Evolutionary conservation across 2,113 vertebrate genomes (phyloP).

Genomic region (Hepsetus odoe): DNA sequence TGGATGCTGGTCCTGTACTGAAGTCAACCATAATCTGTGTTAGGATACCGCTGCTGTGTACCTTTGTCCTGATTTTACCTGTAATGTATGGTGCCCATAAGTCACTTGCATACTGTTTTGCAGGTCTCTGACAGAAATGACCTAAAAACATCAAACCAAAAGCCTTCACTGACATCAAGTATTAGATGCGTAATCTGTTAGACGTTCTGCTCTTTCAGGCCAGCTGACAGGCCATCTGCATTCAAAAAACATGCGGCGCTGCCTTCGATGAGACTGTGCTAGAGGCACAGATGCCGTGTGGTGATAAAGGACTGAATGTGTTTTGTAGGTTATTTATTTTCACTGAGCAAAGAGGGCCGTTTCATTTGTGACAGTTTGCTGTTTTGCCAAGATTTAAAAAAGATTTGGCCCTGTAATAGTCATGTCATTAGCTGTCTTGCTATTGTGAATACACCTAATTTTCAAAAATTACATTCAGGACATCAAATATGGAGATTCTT

Average conservation of each 20-base stretch:
- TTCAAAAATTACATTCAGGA: not conserved
- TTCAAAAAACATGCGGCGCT: not conserved
- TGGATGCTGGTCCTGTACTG: not conserved
- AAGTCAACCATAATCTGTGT: not conserved
- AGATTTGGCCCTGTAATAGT: not conserved
- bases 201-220: not conserved
- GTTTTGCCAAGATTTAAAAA: constrained; percentile 14
- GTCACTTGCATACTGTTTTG: not conserved
- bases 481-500: not conserved
- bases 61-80: not conserved
- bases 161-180: constrained; percentile 60
- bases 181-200: constrained; percentile 40
- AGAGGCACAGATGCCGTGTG: not conserved
- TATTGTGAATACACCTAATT: not conserved
- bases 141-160: constrained; percentile 49
- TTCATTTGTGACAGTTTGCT: constrained; percentile 15
- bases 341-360: not conserved
- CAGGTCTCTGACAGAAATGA: constrained; percentile 50
- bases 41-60: not conserved
- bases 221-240: constrained; percentile 28
- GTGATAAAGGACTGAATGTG: constrained; percentile 16
- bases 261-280: not conserved
- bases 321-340: constrained; percentile 23
- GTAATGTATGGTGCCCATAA: not conserved
- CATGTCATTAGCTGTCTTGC: constrained; percentile 7